Conservation (phyloP, 2,113 vertebrate genomes). For the Hiodon tergisus region DNA sequence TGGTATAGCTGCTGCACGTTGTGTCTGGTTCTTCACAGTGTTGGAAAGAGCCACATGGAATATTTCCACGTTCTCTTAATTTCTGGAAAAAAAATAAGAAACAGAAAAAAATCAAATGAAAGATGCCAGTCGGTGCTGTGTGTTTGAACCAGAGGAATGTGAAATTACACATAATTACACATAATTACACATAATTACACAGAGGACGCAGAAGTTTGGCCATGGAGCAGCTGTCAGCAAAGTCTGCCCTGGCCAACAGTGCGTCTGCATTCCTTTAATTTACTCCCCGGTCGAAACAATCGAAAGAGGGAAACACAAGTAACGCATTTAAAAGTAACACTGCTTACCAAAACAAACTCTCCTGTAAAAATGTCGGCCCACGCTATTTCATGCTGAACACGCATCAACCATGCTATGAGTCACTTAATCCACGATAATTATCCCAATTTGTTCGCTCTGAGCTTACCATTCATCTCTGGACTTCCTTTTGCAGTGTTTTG, state of each 20-base stretch:
- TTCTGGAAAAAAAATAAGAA: not conserved
- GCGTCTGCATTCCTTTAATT: not conserved
- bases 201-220: not conserved
- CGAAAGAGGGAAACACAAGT: not conserved
- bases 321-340: not conserved
- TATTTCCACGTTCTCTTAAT: not conserved
- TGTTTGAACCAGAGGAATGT: not conserved
- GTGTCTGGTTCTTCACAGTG: too few species aligned
- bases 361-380: too few species aligned
- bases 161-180: slow-evolving; percentile 17
- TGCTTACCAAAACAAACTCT: too few species aligned
- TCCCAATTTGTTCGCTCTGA: too few species aligned
- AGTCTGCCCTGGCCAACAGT: not conserved
- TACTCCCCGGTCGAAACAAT: not conserved
- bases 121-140: not conserved
- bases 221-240: slow-evolving; percentile 1
- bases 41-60: not conserved
- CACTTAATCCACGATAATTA: too few species aligned
- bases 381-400: too few species aligned
- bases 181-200: slow-evolving; percentile 15
- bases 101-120: not conserved
- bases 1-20: too few species aligned
- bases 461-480: too few species aligned
- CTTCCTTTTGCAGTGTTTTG: too few species aligned
- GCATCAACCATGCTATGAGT: too few species aligned